phyloP scores from a whole-genome alignment of 2,888 invertebrate genomes.

The Sinodicranocentrus sp. region DNA sequence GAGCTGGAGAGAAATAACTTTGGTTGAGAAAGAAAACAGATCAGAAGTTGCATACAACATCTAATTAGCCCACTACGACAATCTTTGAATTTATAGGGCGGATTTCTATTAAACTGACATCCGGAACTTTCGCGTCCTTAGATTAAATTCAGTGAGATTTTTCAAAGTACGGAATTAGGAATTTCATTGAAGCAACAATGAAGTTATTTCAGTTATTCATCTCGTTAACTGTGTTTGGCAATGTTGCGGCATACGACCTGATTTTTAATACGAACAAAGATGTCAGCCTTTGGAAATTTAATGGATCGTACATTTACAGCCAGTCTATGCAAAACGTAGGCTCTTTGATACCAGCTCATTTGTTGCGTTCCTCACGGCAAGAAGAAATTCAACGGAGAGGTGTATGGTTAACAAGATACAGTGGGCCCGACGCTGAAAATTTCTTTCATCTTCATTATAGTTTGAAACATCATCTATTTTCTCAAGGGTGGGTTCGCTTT shows the following conservation, averaged over 20 bases:
- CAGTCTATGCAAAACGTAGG: slow-evolving; percentile 26
- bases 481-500: slow-evolving; percentile 61
- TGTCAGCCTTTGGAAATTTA: slow-evolving; percentile 52
- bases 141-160: no score
- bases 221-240: no score
- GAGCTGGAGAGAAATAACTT: no score
- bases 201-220: no score
- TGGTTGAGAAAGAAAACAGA: no score
- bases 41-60: no score
- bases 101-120: no score
- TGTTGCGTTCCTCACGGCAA: slow-evolving; percentile 3
- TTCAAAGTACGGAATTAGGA: no score
- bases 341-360: slow-evolving; percentile 37
- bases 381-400: slow-evolving; percentile 32
- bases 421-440: slow-evolving; percentile 50
- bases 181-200: no score
- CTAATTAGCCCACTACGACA: no score
- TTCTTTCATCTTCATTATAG: slow-evolving; percentile 35
- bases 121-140: no score
- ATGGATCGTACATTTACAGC: slow-evolving; percentile 65
- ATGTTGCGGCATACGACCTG: slow-evolving; percentile 46
- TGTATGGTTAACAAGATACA: slow-evolving; percentile 65
- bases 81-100: no score
- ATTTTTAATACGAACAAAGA: slow-evolving; percentile 53
- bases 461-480: slow-evolving; percentile 60